A percentile compares a stretch with the other conserved stretches of the same genome.
These are phyloP conservation scores for Oreochromis aureus DNA, from an alignment of 2,113 vertebrate species.

Conservation along the genomic window DNA sequence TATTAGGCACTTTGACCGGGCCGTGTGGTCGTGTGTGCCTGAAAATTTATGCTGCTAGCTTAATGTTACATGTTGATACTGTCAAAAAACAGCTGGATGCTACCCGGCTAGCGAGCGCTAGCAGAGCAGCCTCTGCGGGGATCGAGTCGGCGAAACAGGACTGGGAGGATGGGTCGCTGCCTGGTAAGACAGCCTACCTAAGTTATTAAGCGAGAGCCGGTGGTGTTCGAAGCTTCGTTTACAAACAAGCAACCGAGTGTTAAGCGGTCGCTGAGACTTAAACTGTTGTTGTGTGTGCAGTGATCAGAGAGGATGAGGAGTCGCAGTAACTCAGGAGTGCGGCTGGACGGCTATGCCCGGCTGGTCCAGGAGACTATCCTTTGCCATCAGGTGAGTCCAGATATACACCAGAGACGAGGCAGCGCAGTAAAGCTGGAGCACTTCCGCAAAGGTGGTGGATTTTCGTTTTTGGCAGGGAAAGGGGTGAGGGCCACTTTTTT, in stretches of 20 bases:
- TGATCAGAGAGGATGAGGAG: too few relatives aligned
- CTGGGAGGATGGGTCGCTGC: not conserved
- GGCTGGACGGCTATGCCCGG: slow-evolving; percentile 87
- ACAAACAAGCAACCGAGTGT: not conserved
- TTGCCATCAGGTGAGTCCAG: slow-evolving; percentile 81
- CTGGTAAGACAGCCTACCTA: not conserved
- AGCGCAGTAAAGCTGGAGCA: not conserved
- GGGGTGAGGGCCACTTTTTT: not conserved
- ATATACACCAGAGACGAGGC: not conserved
- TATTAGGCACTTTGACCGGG: not conserved
- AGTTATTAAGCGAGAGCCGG: not conserved
- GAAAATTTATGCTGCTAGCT: not conserved
- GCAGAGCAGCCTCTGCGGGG: not conserved
- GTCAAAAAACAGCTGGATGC: slow-evolving; percentile 9
- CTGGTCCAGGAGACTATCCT: slow-evolving; percentile 92
- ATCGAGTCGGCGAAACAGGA: not conserved
- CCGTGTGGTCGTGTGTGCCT: not conserved
- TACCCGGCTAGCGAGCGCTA: slow-evolving; percentile 19
- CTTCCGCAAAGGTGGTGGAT: not conserved
- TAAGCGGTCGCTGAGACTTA: not conserved
- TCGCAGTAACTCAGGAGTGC: too few relatives aligned
- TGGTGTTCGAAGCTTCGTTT: not conserved
- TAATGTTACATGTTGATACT: not conserved
- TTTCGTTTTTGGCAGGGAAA: not conserved
- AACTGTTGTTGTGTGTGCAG: too few relatives aligned